A percentile compares a stretch with the other conserved stretches of the same genome.
Evolutionary conservation across 2,888 invertebrate genomes (phyloP).

Genomic region (Agrilus cyanescens): DNA sequence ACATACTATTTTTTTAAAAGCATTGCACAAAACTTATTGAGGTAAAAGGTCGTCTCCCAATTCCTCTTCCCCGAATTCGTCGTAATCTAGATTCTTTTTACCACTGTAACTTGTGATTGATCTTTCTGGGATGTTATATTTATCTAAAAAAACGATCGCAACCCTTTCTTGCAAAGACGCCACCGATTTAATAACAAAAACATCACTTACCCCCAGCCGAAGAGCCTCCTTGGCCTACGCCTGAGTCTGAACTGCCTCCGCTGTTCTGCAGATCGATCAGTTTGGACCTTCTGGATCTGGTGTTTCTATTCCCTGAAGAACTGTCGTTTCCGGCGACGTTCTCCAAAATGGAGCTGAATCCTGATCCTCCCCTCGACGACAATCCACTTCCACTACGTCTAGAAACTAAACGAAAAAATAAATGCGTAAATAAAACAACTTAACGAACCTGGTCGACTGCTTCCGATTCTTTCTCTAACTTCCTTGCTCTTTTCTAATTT

Average conservation of each 20-base stretch:
- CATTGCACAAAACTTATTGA: constrained; percentile 37
- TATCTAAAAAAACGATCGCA: too few relatives aligned
- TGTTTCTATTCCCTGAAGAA: constrained; percentile 22
- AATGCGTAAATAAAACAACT: neutral
- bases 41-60: constrained; percentile 62
- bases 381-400: constrained; percentile 43
- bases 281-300: constrained; percentile 23
- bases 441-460: constrained; percentile 41
- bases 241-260: constrained; percentile 32
- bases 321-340: constrained; percentile 25
- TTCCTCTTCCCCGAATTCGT: constrained; percentile 63
- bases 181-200: too few relatives aligned
- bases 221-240: constrained; percentile 21
- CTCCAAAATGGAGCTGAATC: constrained; percentile 40
- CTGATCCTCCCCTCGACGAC: constrained; percentile 44
- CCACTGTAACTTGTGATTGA: constrained; percentile 17
- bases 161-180: too few relatives aligned
- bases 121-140: too few relatives aligned
- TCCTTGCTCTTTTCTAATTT: constrained; percentile 47
- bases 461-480: constrained; percentile 44
- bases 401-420: constrained; percentile 30
- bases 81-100: constrained; percentile 41
- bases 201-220: constrained; percentile 13
- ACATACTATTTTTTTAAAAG: neutral
- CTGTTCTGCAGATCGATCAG: constrained; percentile 27